Evolutionary conservation across 2,113 vertebrate species (phyloP).

Genomic region (Brachypteracias leptosomus): DNA sequence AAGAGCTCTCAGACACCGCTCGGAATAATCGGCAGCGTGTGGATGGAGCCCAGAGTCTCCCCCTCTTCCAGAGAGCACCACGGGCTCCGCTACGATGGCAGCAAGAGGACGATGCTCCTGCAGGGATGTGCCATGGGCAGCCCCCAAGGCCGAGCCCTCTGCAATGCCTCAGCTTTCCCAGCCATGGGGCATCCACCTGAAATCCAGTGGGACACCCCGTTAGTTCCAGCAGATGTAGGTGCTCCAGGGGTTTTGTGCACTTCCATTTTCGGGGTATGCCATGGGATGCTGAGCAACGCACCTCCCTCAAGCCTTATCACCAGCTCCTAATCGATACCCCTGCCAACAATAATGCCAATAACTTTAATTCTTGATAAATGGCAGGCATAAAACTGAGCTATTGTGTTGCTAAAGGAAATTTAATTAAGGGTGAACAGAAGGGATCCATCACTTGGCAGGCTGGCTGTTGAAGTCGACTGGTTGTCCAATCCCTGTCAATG

Average conservation of each 20-base stretch:
- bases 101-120: fast-evolving
- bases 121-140: fast-evolving
- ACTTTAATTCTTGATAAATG: slow-evolving; percentile 38
- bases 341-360: neutral
- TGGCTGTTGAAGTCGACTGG: neutral
- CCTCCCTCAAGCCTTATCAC: neutral
- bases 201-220: fast-evolving
- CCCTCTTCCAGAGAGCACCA: neutral
- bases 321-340: neutral
- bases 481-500: neutral
- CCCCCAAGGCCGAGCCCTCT: neutral
- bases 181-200: fast-evolving
- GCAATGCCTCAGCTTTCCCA: neutral
- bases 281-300: fast-evolving
- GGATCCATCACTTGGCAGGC: neutral
- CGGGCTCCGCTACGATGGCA: fast-evolving
- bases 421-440: slow-evolving; percentile 47
- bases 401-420: slow-evolving; percentile 41
- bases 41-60: neutral
- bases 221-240: neutral
- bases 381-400: slow-evolving; percentile 32
- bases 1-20: neutral
- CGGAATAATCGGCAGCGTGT: fast-evolving
- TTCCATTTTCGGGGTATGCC: neutral
- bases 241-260: fast-evolving